Evolutionary conservation across 2,797 vertebrate genomes (phyloP).

Genomic region (Poeciliopsis gracilis): DNA sequence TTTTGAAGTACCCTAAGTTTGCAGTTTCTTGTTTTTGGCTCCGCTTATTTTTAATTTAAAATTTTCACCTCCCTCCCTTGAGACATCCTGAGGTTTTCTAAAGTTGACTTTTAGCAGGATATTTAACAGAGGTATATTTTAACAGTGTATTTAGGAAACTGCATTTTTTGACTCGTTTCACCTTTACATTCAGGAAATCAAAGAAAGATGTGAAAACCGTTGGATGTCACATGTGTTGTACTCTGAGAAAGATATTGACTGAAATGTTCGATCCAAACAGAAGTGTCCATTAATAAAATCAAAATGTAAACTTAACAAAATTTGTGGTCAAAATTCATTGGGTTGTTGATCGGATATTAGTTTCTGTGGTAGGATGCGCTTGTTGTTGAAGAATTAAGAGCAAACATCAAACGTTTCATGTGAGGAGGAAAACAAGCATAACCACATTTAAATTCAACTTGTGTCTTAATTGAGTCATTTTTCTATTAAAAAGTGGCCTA

Average conservation of each 20-base stretch:
- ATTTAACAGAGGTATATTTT: neutral
- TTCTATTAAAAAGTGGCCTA: neutral
- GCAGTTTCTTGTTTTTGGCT: neutral
- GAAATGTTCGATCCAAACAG: neutral
- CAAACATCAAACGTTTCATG: neutral
- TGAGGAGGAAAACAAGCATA: neutral
- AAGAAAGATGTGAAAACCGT: neutral
- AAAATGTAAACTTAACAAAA: neutral
- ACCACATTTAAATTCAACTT: neutral
- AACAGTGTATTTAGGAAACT: neutral
- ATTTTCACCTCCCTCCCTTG: neutral
- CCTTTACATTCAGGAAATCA: neutral
- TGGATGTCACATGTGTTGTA: neutral
- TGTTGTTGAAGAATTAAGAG: neutral
- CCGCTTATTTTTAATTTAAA: neutral
- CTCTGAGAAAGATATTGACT: neutral
- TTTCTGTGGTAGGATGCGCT: neutral
- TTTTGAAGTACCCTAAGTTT: neutral
- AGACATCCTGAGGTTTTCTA: neutral
- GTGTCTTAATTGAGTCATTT: neutral
- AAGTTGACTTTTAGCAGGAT: neutral
- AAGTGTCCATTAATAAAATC: constrained; percentile 1
- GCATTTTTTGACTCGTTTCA: neutral
- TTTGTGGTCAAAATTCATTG: neutral
- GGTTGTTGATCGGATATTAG: neutral